Percentiles rank a stretch among this genome's conserved stretches.
Evolutionary conservation across 2,797 vertebrate genomes (phyloP).

Genomic region (Pteronotus mesoamericanus): DNA sequence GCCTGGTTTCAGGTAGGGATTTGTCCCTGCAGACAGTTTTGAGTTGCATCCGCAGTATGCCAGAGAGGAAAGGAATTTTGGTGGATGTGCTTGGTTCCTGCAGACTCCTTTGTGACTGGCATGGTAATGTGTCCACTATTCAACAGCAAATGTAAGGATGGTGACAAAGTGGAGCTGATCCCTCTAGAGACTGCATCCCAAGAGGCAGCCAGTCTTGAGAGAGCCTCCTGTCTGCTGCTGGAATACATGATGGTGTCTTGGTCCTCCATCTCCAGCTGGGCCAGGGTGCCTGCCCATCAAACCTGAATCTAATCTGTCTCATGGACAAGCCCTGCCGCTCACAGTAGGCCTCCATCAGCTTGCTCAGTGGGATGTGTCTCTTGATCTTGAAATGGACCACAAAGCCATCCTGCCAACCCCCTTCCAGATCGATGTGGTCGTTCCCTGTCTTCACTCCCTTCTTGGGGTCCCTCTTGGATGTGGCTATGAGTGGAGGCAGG

Average conservation of each 20-base stretch:
- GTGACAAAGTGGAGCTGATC: constrained; percentile 49
- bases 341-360: constrained; percentile 94
- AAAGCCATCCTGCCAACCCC: neutral
- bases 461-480: neutral
- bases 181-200: constrained; percentile 69
- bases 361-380: constrained; percentile 84
- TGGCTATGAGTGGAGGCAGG: neutral
- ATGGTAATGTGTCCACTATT: constrained; percentile 73
- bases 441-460: neutral
- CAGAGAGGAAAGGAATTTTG: constrained; percentile 64
- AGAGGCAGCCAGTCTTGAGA: constrained; percentile 17
- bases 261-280: constrained; percentile 96
- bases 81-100: constrained; percentile 60
- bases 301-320: constrained; percentile 93
- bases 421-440: neutral
- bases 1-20: constrained; percentile 55
- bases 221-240: constrained; percentile 94
- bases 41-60: constrained; percentile 60
- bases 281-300: constrained; percentile 92
- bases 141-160: constrained; percentile 67
- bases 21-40: constrained; percentile 68
- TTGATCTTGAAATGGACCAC: neutral
- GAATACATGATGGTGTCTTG: constrained; percentile 94
- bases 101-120: constrained; percentile 63
- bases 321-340: constrained; percentile 94